A percentile compares a stretch with the other conserved stretches of the same genome.
Conservation (phyloP, 2,888 invertebrate genomes). For the Heteropelma amictum region DNA sequence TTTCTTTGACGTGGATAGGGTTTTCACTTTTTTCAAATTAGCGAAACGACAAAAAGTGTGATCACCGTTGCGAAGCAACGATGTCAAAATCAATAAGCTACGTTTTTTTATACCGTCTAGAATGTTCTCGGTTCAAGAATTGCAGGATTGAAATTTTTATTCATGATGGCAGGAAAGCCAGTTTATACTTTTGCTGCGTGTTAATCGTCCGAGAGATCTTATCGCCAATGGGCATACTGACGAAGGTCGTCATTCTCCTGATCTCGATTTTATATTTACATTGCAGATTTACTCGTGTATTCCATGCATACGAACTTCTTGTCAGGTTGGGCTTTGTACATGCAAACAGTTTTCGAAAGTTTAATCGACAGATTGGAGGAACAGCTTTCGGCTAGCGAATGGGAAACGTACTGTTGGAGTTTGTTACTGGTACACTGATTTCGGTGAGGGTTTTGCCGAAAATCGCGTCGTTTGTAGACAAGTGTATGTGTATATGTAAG, state of each 20-base stretch:
- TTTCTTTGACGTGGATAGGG: too few species aligned
- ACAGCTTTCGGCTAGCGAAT: constrained; percentile 30
- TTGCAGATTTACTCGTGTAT: constrained; percentile 11
- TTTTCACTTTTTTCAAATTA: too few species aligned
- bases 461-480: constrained; percentile 3
- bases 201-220: constrained; percentile 70
- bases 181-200: constrained; percentile 56
- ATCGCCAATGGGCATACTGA: too few species aligned
- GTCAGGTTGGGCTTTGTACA: constrained; percentile 67
- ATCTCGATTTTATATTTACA: constrained; percentile 16
- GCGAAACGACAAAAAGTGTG: too few species aligned
- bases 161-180: background rate
- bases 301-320: constrained; percentile 22
- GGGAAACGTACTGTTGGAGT: constrained; percentile 23
- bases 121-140: too few species aligned
- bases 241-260: too few species aligned
- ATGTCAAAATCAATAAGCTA: too few species aligned
- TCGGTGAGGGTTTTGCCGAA: constrained; percentile 3
- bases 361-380: constrained; percentile 74
- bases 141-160: too few species aligned
- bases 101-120: too few species aligned
- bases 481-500: constrained; percentile 21
- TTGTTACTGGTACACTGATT: constrained; percentile 10
- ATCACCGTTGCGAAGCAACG: too few species aligned
- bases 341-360: constrained; percentile 77